Evolutionary conservation across 2,797 vertebrate genomes (phyloP).

Genomic region (Anableps anableps): DNA sequence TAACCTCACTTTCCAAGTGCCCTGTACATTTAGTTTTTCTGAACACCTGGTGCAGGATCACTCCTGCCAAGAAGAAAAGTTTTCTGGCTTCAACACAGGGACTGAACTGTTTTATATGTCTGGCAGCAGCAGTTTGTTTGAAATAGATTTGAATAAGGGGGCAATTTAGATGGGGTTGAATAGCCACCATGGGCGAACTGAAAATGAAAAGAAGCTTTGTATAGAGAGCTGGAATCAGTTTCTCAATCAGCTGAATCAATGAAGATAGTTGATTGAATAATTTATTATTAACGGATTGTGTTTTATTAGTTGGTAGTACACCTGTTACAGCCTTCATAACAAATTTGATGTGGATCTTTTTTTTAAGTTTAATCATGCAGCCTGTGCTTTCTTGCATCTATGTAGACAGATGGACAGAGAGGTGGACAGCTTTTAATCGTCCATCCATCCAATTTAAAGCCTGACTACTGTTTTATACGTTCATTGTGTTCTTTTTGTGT

Average conservation of each 20-base stretch:
- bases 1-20: conserved; percentile 17
- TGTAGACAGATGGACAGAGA: not conserved
- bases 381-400: not conserved
- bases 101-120: conserved; percentile 44
- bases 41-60: conserved; percentile 54
- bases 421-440: not conserved
- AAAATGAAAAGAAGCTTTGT: conserved; percentile 39
- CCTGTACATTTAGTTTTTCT: conserved; percentile 31
- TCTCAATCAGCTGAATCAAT: not conserved
- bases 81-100: conserved; percentile 36
- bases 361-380: not conserved
- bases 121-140: conserved; percentile 65
- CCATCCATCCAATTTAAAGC: not conserved
- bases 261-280: not conserved
- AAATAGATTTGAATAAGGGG: conserved; percentile 43
- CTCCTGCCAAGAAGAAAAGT: conserved; percentile 44
- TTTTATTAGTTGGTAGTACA: not conserved
- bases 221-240: not conserved
- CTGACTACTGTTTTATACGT: not conserved
- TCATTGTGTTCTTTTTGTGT: not conserved
- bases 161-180: conserved; percentile 18
- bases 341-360: not conserved
- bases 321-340: not conserved
- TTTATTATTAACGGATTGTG: not conserved
- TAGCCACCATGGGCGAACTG: conserved; percentile 14